A percentile compares a stretch with the other conserved stretches of the same genome.
These are phyloP conservation scores for Xylota segnis DNA, from an alignment of 2,888 invertebrate species.

Conservation along the genomic window DNA sequence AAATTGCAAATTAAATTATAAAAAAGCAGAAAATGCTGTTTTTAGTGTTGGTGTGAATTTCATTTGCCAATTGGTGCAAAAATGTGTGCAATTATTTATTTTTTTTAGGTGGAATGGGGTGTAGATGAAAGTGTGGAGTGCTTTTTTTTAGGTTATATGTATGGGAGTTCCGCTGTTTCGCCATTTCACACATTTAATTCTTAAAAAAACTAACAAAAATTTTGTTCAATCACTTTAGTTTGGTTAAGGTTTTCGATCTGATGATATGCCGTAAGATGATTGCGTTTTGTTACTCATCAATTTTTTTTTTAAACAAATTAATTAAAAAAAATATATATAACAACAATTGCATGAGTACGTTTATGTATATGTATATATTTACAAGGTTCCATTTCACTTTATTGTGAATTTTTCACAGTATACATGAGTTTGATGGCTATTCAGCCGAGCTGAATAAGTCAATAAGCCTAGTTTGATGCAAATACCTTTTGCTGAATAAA, in stretches of 20 bases:
- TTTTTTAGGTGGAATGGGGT: conserved; percentile 48
- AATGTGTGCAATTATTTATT: conserved; percentile 64
- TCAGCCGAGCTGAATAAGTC: conserved; percentile 7
- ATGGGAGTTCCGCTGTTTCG: conserved; percentile 79
- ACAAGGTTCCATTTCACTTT: conserved; percentile 57
- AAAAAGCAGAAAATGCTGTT: conserved; percentile 70
- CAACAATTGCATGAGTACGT: conserved; percentile 33
- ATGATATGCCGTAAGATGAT: conserved; percentile 68
- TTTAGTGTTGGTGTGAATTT: conserved; percentile 66
- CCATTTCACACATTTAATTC: conserved; percentile 77
- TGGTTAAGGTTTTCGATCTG: conserved; percentile 68
- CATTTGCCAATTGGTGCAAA: conserved; percentile 71
- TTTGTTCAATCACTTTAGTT: conserved; percentile 66
- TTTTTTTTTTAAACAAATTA: conserved; percentile 12
- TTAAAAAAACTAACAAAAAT: conserved; percentile 44
- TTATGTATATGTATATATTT: conserved; percentile 44
- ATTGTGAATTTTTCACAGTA: conserved; percentile 17
- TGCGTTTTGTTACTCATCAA: conserved; percentile 57
- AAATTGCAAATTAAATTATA: conserved; percentile 69
- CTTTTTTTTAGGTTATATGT: conserved; percentile 67
- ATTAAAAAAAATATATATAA: conserved; percentile 34
- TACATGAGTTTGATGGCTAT: not conserved
- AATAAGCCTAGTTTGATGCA: not conserved
- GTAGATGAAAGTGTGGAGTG: conserved; percentile 73
- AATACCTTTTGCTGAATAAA: conserved; percentile 21